These are phyloP conservation scores for Xestia xanthographa DNA, from an alignment of 2,888 invertebrate genomes.

Conservation along the genomic window DNA sequence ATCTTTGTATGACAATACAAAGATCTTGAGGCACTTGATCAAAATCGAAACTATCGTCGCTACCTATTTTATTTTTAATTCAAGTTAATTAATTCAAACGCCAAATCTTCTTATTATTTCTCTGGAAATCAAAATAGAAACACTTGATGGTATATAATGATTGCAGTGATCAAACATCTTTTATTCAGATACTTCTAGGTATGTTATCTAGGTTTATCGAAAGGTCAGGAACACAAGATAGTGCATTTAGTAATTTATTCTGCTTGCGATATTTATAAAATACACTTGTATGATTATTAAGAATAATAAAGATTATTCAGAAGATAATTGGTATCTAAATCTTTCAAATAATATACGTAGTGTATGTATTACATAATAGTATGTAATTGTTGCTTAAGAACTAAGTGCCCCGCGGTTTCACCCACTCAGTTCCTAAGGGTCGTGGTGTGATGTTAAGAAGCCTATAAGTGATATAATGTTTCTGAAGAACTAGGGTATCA, in stretches of 20 bases:
- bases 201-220: conserved; percentile 2
- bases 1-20: neutral
- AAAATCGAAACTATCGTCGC: neutral
- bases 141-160: neutral
- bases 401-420: neutral
- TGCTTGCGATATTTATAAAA: neutral
- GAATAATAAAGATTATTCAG: neutral
- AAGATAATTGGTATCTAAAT: neutral
- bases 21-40: neutral
- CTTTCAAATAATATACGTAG: neutral
- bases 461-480: neutral
- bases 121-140: neutral
- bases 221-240: conserved; percentile 27
- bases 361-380: too few relatives aligned
- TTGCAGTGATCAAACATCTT: neutral
- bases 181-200: neutral
- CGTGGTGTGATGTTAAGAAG: too few relatives aligned
- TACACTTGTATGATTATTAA: neutral
- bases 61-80: neutral
- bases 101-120: neutral
- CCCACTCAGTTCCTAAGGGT: neutral
- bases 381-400: neutral
- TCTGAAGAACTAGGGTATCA: neutral
- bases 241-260: neutral
- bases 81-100: neutral